Conservation (phyloP, 2,888 invertebrate genomes). For the Nymphalis polychloros region DNA sequence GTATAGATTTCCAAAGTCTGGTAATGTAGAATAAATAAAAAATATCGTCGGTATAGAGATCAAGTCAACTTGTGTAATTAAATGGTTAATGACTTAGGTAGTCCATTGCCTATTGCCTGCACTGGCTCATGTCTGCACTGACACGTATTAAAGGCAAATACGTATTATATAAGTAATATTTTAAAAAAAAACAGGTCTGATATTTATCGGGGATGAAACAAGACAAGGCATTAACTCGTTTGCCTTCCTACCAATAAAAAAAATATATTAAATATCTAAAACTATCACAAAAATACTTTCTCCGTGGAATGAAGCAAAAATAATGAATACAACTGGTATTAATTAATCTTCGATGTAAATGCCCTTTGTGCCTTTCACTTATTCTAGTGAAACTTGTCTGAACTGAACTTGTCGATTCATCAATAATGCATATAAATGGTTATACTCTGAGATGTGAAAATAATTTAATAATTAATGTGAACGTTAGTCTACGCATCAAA, state of each 20-base stretch:
- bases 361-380: slow-evolving; percentile 34
- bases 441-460: slow-evolving; percentile 22
- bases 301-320: neutral
- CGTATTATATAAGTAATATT: no score
- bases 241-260: no score
- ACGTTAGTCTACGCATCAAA: neutral
- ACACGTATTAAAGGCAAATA: no score
- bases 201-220: no score
- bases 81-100: no score
- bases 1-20: no score
- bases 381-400: slow-evolving; percentile 33
- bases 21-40: no score
- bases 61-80: neutral
- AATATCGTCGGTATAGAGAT: neutral
- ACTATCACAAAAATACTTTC: neutral
- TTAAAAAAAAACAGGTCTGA: no score
- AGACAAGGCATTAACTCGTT: no score
- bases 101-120: no score
- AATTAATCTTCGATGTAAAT: slow-evolving; percentile 26
- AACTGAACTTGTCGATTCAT: slow-evolving; percentile 30
- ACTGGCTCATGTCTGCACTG: no score
- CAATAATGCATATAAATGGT: slow-evolving; percentile 28
- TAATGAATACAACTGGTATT: slow-evolving; percentile 15
- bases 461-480: slow-evolving; percentile 4
- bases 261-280: no score